Evolutionary conservation across 2,888 invertebrate genomes (phyloP).

Genomic region (Dynastes hyllus): DNA sequence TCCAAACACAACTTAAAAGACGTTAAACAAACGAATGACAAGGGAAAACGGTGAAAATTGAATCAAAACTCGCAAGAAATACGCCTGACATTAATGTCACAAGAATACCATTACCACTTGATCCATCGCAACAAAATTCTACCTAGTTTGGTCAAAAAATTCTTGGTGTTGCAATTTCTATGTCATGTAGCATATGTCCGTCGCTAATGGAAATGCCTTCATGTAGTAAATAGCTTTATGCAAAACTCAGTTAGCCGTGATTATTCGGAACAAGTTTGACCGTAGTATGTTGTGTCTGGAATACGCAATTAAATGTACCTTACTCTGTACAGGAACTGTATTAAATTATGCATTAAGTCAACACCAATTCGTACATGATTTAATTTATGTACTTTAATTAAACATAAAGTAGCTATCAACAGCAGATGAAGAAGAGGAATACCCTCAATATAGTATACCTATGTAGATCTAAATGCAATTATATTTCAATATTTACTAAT

Average conservation of each 20-base stretch:
- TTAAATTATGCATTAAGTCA: slow-evolving; percentile 26
- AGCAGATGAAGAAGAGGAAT: not conserved
- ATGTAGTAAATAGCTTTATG: not conserved
- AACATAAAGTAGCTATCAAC: slow-evolving; percentile 39
- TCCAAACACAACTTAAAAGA: too few species aligned
- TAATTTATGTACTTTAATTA: slow-evolving; percentile 38
- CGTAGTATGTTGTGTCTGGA: slow-evolving; percentile 16
- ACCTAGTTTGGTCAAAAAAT: too few species aligned
- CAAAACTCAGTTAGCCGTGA: slow-evolving; percentile 19
- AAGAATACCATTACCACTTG: too few species aligned
- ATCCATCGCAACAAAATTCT: too few species aligned
- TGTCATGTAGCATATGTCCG: not conserved
- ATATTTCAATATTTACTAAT: too few species aligned
- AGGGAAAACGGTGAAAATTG: too few species aligned
- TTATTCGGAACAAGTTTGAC: slow-evolving; percentile 29
- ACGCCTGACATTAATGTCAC: too few species aligned
- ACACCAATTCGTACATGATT: slow-evolving; percentile 26
- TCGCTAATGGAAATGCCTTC: not conserved
- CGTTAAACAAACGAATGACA: too few species aligned
- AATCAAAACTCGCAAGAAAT: not conserved
- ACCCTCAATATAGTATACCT: not conserved
- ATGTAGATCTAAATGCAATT: too few species aligned
- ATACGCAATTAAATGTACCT: slow-evolving; percentile 42
- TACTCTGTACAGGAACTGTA: slow-evolving; percentile 14
- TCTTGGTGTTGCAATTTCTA: too few species aligned